phyloP scores from a whole-genome alignment of 2,888 invertebrate genomes.

The Omphaloscelis lunosa region DNA sequence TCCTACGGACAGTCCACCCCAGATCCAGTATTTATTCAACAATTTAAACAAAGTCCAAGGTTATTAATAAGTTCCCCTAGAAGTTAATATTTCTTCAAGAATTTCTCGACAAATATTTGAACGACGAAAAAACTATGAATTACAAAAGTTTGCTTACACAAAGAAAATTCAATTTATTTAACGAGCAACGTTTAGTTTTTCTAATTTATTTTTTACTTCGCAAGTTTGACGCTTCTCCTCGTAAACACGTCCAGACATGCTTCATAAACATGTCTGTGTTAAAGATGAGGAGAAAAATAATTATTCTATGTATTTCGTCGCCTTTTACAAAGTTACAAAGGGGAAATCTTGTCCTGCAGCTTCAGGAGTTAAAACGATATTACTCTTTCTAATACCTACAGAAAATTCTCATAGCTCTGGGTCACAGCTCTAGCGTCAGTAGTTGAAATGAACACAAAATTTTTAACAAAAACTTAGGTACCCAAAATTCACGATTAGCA shows the following conservation, averaged over 20 bases:
- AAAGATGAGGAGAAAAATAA: conserved; percentile 35
- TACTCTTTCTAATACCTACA: background rate
- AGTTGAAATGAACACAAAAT: background rate
- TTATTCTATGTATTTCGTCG: conserved; percentile 10
- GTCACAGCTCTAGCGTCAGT: no score
- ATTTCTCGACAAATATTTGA: conserved; percentile 43
- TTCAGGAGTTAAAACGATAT: background rate
- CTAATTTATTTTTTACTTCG: conserved; percentile 60
- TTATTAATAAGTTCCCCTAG: conserved; percentile 32
- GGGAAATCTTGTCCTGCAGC: background rate
- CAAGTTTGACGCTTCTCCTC: conserved; percentile 47
- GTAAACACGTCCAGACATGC: conserved; percentile 59
- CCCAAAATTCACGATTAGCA: conserved; percentile 30
- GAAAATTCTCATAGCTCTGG: no score
- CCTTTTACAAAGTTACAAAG: conserved; percentile 20
- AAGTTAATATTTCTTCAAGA: conserved; percentile 43
- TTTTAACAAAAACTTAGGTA: background rate
- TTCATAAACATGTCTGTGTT: conserved; percentile 50
- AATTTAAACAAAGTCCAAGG: conserved; percentile 32
- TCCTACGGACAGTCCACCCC: background rate
- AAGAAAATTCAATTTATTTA: conserved; percentile 58
- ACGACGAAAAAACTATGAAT: conserved; percentile 49
- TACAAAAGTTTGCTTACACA: conserved; percentile 53
- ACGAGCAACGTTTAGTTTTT: conserved; percentile 55
- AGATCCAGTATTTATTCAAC: conserved; percentile 27